Percentiles rank a stretch among this genome's conserved stretches.
phyloP scores from a whole-genome alignment of 2,113 vertebrate species.

The Gadus macrocephalus region DNA sequence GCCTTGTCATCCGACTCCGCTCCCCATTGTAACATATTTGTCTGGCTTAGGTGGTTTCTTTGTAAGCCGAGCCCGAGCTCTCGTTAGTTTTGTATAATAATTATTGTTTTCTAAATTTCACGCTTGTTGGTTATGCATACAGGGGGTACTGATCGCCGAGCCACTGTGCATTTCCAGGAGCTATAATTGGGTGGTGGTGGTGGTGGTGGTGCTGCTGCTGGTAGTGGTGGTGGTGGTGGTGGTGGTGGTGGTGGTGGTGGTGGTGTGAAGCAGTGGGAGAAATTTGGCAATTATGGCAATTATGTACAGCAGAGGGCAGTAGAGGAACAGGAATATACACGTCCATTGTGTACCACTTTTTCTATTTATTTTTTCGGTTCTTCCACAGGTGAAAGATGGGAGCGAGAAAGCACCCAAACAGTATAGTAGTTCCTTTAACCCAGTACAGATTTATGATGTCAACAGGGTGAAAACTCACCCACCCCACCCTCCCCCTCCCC shows the following conservation, averaged over 20 bases:
- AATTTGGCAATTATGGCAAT: conserved; percentile 26
- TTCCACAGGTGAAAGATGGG: conserved; percentile 63
- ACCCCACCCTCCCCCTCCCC: background rate
- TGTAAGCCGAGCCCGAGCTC: conserved; percentile 39
- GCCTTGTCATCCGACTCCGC: too few species aligned
- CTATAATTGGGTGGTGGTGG: too few species aligned
- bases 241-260: too few species aligned
- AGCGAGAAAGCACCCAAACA: conserved; percentile 52
- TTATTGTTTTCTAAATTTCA: conserved; percentile 57
- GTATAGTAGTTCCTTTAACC: conserved; percentile 59
- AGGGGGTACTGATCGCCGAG: conserved; percentile 47
- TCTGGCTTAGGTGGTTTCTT: too few species aligned
- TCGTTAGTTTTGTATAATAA: conserved; percentile 51
- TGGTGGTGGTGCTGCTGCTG: too few species aligned
- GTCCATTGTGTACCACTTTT: background rate
- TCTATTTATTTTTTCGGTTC: conserved; percentile 31
- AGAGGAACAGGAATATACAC: conserved; percentile 51
- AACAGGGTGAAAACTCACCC: conserved; percentile 57
- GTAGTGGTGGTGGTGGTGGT: too few species aligned
- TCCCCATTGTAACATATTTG: too few species aligned
- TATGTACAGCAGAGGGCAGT: conserved; percentile 72
- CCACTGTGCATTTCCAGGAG: conserved; percentile 37
- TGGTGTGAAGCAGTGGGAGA: conserved; percentile 24
- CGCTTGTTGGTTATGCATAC: conserved; percentile 56
- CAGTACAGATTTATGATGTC: conserved; percentile 67